Conservation (phyloP, 2,113 vertebrate genomes). For the Calyptomena viridis region DNA sequence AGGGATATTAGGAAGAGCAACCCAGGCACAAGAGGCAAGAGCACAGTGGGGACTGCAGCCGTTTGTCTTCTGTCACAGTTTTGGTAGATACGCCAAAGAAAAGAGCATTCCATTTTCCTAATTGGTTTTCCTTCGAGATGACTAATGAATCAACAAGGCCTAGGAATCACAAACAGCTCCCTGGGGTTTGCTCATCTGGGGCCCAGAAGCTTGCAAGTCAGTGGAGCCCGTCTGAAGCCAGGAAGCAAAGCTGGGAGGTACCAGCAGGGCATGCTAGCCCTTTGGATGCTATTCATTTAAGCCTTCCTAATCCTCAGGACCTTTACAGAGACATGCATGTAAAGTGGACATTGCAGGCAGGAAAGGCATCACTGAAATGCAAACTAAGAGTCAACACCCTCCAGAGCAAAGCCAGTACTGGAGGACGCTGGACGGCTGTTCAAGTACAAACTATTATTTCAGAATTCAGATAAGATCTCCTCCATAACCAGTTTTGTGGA, state of each 20-base stretch:
- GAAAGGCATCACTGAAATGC: constrained; percentile 18
- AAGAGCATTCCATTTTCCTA: constrained; percentile 23
- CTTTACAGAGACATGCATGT: neutral
- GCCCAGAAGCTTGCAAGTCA: neutral
- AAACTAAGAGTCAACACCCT: neutral
- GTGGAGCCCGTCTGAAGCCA: neutral
- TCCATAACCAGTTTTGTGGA: neutral
- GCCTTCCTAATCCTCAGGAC: constrained; percentile 12
- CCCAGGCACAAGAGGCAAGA: neutral
- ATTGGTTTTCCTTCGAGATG: constrained; percentile 30
- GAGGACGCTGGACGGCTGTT: neutral
- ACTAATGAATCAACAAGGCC: constrained; percentile 25
- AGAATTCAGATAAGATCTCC: neutral
- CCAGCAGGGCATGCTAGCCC: neutral
- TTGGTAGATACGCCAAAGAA: constrained; percentile 7
- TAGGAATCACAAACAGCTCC: neutral
- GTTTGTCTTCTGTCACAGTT: neutral
- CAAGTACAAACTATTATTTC: neutral
- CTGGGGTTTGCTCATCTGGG: neutral
- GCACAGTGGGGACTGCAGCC: neutral
- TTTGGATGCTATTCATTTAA: neutral
- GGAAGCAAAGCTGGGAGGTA: neutral
- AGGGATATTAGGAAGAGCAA: neutral
- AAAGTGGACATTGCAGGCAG: neutral
- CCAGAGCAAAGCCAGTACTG: neutral